Evolutionary conservation across 2,797 vertebrate species (phyloP).

Genomic region (Antrozous pallidus): DNA sequence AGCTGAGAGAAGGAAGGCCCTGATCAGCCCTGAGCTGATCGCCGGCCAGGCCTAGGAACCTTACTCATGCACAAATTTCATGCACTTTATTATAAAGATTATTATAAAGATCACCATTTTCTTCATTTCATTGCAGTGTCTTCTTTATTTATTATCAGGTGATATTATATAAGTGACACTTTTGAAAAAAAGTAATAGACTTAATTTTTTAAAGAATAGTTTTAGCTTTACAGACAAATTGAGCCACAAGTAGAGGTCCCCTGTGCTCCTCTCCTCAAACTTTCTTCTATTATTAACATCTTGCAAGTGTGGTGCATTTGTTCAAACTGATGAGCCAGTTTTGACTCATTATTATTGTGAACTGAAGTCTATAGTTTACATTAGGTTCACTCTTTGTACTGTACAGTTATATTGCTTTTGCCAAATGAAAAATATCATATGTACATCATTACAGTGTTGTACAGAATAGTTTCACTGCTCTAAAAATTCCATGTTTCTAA

Average conservation of each 20-base stretch:
- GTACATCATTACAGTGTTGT: neutral
- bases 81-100: no score
- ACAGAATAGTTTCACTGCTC: neutral
- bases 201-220: neutral
- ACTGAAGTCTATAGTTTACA: neutral
- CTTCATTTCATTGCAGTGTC: neutral
- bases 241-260: neutral
- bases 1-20: no score
- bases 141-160: neutral
- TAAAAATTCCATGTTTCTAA: neutral
- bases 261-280: no score
- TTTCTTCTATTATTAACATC: neutral
- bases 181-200: neutral
- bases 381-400: neutral
- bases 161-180: neutral
- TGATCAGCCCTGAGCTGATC: no score
- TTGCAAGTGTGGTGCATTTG: neutral
- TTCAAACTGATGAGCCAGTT: neutral
- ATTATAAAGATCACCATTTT: neutral
- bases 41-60: no score
- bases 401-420: neutral
- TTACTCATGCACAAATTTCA: no score
- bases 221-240: neutral
- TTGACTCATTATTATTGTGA: neutral
- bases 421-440: neutral